These are phyloP conservation scores for Dendrocincla fuliginosa DNA, from an alignment of 2,797 vertebrate genomes.

Conservation along the genomic window DNA sequence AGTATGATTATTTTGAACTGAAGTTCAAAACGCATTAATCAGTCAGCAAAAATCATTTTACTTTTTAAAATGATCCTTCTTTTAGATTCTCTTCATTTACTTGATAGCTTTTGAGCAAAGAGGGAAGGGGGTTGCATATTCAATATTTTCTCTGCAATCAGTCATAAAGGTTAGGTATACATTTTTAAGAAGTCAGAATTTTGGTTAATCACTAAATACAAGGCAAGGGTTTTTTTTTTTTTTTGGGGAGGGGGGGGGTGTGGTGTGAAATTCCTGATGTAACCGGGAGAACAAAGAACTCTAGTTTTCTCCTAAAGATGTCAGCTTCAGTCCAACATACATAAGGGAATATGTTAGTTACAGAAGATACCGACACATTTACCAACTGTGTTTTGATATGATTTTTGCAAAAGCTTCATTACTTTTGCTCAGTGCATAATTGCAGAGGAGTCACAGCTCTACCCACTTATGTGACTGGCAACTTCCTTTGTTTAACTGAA, in stretches of 20 bases:
- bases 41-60: not conserved
- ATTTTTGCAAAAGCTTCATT: constrained; percentile 8
- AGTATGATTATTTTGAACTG: not conserved
- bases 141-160: not conserved
- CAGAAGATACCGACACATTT: not conserved
- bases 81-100: not conserved
- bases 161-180: not conserved
- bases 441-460: constrained; percentile 4
- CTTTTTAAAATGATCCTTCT: not conserved
- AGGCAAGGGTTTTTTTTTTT: not conserved
- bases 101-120: not conserved
- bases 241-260: not conserved
- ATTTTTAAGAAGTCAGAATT: not conserved
- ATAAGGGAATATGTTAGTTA: not conserved
- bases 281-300: not conserved
- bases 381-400: not conserved
- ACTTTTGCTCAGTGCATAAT: not conserved
- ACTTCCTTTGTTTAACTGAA: not conserved
- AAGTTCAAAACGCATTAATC: not conserved
- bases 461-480: not conserved
- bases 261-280: not conserved
- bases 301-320: not conserved
- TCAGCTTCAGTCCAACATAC: fast-evolving
- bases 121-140: not conserved
- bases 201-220: not conserved